Evolutionary conservation across 2,888 invertebrate species (phyloP), one percentile per base, ranked within the genome.

Genomic region (Eupelmus urozonus): DNA sequence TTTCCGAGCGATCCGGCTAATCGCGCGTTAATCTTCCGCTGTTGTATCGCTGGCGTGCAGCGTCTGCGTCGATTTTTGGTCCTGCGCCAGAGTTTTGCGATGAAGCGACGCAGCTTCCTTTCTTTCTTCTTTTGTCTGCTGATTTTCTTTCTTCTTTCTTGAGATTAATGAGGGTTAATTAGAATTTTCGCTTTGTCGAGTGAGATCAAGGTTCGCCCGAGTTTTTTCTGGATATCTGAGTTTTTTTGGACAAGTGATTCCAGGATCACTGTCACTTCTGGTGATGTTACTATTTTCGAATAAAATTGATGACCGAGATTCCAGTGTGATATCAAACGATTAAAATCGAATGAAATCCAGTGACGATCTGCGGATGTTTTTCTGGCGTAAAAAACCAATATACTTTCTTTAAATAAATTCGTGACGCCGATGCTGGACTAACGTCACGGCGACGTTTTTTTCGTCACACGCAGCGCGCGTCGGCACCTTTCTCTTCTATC

Each of bases 361-460:
- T 5, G 34, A 3, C 34, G 34, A 34, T 34, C 34, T 34, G 3
- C 34, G 3, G 34, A 5, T 34, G 3, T 34, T 34, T 34, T 34
- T 34, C 3, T 34, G 9, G 3, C 3, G 9, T 20, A n/a, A 29
- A 73, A 29, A 63, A 65, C 42, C 40, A 20, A 18, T 20, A n/a
- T 72, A 45, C 23, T 7, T 3, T 63, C 63, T 63, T 16, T 5
- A 49, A 63, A 49, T 57, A 34, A 9, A 3, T 34, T 90, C 27
- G 25, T 70, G 55, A 76, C 71, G 67, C 73, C 49, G 51, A 73
- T 49, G 53, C 49, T 23, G 55, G 45, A 72, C 65, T 69, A 55
- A 72, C 75, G 63, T 71, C 53, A 93, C 92, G 85, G 92, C 92
- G 86, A 93, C 92, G 85, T 93, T 93, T 77, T 55, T 66, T 62